Conservation (phyloP, 2,888 invertebrate species). For the Zootermopsis nevadensis region DNA sequence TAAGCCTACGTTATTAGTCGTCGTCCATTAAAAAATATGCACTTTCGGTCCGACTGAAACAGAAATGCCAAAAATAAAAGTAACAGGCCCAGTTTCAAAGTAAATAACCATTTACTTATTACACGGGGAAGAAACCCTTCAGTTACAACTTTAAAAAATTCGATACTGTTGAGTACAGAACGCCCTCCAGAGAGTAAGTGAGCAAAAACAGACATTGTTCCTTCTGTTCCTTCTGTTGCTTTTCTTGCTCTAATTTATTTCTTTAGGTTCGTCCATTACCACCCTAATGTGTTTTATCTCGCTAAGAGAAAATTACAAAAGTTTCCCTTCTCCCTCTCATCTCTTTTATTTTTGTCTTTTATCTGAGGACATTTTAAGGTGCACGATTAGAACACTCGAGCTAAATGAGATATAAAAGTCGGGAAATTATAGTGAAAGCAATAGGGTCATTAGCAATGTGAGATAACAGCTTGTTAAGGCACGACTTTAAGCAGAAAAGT, state of each 20-base stretch:
- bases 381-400: slow-evolving; percentile 22
- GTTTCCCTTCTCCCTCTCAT: slow-evolving; percentile 23
- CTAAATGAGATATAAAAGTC: slow-evolving; percentile 43
- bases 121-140: background rate
- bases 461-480: slow-evolving; percentile 34
- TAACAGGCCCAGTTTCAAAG: no score
- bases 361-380: slow-evolving; percentile 38
- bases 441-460: slow-evolving; percentile 39
- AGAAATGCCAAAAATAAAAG: no score
- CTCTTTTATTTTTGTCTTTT: slow-evolving; percentile 41
- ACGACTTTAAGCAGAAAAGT: slow-evolving; percentile 12
- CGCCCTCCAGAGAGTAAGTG: background rate
- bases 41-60: no score
- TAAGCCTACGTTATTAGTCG: no score
- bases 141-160: background rate
- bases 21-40: no score
- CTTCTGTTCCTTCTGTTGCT: slow-evolving; percentile 23
- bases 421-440: slow-evolving; percentile 42
- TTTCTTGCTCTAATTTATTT: slow-evolving; percentile 40
- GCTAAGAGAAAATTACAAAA: slow-evolving; percentile 41
- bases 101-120: background rate
- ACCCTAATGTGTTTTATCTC: slow-evolving; percentile 42
- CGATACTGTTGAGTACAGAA: background rate
- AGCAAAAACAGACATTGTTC: slow-evolving; percentile 18
- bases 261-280: slow-evolving; percentile 38